Evolutionary conservation across 2,888 invertebrate species (phyloP).

Genomic region (Lasioglossum marginatum): DNA sequence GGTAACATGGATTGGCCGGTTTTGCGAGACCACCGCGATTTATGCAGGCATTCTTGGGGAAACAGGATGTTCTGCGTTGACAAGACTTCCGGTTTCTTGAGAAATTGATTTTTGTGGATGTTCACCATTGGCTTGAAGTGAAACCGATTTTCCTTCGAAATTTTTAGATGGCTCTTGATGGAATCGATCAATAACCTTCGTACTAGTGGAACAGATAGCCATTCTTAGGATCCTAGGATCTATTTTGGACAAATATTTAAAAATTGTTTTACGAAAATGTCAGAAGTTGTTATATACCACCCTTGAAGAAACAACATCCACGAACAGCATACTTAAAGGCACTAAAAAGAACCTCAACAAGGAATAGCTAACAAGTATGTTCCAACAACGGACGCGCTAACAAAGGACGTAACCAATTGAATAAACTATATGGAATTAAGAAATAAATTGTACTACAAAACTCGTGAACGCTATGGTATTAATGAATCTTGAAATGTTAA

Average conservation of each 20-base stretch:
- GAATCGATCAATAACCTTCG: too few species aligned
- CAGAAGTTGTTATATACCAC: not conserved
- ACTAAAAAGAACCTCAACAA: not conserved
- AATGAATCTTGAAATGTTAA: not conserved
- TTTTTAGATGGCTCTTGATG: not conserved
- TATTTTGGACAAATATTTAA: too few species aligned
- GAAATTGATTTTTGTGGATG: not conserved
- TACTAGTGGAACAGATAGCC: too few species aligned
- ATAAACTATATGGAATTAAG: not conserved
- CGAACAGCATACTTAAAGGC: not conserved
- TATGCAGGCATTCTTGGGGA: not conserved
- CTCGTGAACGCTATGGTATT: not conserved
- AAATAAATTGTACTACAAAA: not conserved
- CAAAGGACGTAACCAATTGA: too few species aligned
- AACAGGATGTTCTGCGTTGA: not conserved
- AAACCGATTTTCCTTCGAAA: not conserved
- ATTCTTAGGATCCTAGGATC: too few species aligned
- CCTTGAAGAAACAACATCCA: not conserved
- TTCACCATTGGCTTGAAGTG: not conserved
- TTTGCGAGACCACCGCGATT: not conserved
- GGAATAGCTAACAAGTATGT: not conserved
- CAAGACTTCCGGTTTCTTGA: not conserved
- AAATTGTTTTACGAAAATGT: too few species aligned
- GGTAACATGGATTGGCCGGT: not conserved
- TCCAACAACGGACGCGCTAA: too few species aligned